These are phyloP conservation scores for Agonum fuliginosum DNA, from an alignment of 2,888 invertebrate genomes.

Conservation along the genomic window DNA sequence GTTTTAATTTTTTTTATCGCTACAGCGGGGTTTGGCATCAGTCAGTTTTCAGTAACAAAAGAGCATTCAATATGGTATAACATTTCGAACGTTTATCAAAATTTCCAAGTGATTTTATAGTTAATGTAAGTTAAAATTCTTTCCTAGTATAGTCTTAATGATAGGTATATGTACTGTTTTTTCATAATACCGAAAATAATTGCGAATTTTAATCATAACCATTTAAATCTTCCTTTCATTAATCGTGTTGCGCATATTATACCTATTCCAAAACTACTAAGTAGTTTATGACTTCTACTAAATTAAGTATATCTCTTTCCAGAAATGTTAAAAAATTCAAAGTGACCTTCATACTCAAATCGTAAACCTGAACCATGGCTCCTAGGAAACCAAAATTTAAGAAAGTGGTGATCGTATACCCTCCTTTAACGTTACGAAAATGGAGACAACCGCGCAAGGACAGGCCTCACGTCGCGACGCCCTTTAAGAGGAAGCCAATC, in stretches of 20 bases:
- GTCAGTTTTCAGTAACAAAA: slow-evolving; percentile 10
- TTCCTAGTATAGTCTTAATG: too few relatives aligned
- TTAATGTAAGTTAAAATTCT: slow-evolving; percentile 42
- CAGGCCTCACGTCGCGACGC: slow-evolving; percentile 50
- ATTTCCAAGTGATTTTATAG: slow-evolving; percentile 25
- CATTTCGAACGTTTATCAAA: slow-evolving; percentile 12
- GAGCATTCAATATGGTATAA: background rate
- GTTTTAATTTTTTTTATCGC: background rate
- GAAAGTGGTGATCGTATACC: slow-evolving; percentile 67
- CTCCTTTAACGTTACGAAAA: slow-evolving; percentile 69
- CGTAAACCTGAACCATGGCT: background rate
- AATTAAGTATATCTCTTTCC: too few relatives aligned
- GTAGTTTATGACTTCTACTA: too few relatives aligned
- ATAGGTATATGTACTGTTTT: too few relatives aligned
- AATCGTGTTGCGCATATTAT: too few relatives aligned
- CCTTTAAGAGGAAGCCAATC: slow-evolving; percentile 34
- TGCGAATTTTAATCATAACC: too few relatives aligned
- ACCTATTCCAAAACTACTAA: too few relatives aligned
- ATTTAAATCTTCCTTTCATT: too few relatives aligned
- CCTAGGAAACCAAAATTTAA: background rate
- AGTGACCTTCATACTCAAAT: background rate
- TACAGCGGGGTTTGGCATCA: background rate
- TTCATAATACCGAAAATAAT: too few relatives aligned
- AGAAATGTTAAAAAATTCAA: background rate
- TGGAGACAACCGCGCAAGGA: slow-evolving; percentile 70